A percentile compares a stretch with the other conserved stretches of the same genome.
These are phyloP conservation scores for Chrysemys picta DNA, from an alignment of 2,113 vertebrate genomes.

Conservation along the genomic window DNA sequence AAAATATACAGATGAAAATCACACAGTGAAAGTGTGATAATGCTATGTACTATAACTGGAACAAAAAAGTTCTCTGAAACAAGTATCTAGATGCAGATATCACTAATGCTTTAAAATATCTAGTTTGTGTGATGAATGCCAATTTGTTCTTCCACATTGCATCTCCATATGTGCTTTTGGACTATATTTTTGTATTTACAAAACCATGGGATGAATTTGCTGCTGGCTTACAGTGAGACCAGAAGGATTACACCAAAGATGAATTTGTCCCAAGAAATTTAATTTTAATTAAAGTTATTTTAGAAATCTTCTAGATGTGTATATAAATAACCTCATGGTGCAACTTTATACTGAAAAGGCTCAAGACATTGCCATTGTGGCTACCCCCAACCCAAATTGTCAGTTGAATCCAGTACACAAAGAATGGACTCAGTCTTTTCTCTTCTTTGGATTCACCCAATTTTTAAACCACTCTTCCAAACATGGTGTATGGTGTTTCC, in stretches of 20 bases:
- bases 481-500: not conserved
- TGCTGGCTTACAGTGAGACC: not conserved
- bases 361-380: not conserved
- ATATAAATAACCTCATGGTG: not conserved
- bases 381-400: not conserved
- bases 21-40: rapidly evolving
- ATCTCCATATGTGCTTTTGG: not conserved
- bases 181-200: not conserved
- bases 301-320: not conserved
- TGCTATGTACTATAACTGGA: not conserved
- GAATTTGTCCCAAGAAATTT: not conserved
- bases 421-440: not conserved
- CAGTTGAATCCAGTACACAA: not conserved
- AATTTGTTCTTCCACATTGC: not conserved
- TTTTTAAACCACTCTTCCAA: not conserved
- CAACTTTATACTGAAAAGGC: not conserved
- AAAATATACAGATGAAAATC: not conserved
- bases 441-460: not conserved
- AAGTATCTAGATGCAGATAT: not conserved
- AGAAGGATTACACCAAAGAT: rapidly evolving
- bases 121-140: not conserved
- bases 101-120: not conserved
- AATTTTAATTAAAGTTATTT: not conserved
- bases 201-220: not conserved
- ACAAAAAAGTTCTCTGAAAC: constrained; percentile 1